Conservation (phyloP, 1,140 invertebrate genomes). For the Caenorhabditis inopinata region DNA sequence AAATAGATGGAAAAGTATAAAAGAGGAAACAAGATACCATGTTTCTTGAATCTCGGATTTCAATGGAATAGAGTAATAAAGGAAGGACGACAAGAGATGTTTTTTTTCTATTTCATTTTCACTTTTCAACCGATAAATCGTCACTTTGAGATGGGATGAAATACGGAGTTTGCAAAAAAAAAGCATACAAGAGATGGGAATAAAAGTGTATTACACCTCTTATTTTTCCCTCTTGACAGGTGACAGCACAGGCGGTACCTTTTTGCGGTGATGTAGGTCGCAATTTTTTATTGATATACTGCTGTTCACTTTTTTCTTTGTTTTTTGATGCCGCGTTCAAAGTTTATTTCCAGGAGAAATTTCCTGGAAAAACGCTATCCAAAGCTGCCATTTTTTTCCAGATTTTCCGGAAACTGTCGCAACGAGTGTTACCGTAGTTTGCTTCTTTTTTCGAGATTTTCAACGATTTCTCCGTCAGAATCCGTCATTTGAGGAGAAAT, state of each 20-base stretch:
- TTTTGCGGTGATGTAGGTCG: neutral
- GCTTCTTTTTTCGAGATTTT: too few species aligned
- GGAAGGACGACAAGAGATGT: neutral
- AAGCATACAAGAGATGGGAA: neutral
- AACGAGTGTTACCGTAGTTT: too few species aligned
- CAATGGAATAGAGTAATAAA: neutral
- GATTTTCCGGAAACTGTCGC: too few species aligned
- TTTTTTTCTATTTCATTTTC: neutral
- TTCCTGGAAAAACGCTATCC: too few species aligned
- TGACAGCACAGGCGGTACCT: neutral
- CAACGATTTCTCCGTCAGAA: too few species aligned
- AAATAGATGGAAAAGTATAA: too few species aligned
- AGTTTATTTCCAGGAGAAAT: too few species aligned
- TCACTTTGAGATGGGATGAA: neutral
- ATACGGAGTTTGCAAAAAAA: neutral
- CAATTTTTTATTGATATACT: neutral
- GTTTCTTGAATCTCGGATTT: too few species aligned
- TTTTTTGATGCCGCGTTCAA: neutral
- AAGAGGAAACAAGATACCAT: too few species aligned
- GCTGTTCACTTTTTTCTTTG: neutral
- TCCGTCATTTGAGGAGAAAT: too few species aligned
- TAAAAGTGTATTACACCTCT: constrained; percentile 21
- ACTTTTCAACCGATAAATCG: constrained; percentile 26
- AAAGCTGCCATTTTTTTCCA: too few species aligned
- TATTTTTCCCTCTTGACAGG: constrained; percentile 1